Evolutionary conservation across 1,140 invertebrate genomes (phyloP).

Genomic region (Ridgeia piscesae): DNA sequence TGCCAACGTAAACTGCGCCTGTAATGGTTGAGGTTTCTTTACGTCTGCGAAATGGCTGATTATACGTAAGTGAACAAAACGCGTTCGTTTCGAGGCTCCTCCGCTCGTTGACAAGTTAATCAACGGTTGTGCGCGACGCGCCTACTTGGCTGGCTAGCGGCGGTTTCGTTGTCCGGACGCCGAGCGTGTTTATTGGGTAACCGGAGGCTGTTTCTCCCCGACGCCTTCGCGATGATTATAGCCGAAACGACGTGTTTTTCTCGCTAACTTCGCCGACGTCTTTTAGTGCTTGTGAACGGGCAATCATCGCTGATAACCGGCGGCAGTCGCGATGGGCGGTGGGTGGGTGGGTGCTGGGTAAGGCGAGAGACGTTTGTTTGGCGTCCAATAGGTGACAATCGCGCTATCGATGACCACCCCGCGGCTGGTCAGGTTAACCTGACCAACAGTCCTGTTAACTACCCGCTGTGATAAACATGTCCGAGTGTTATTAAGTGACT

Average conservation of each 20-base stretch:
- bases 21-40: background rate
- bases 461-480: background rate
- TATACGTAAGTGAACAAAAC: constrained; percentile 1
- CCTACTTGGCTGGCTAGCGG: background rate
- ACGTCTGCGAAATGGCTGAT: background rate
- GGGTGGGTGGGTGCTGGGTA: background rate
- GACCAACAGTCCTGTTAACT: background rate
- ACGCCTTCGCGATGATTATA: background rate
- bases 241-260: background rate
- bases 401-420: background rate
- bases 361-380: background rate
- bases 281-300: background rate
- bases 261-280: background rate
- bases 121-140: background rate
- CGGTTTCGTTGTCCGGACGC: background rate
- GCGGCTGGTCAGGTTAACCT: background rate
- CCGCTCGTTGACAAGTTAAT: background rate
- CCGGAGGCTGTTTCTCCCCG: background rate
- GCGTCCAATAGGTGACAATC: too few species aligned
- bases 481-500: background rate
- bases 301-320: background rate
- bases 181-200: background rate
- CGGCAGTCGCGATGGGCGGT: background rate
- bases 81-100: background rate
- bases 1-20: background rate